A percentile compares a stretch with the other conserved stretches of the same genome.
Evolutionary conservation across 35 echinoderm and acorn worm species (phyloP).

Genomic region (Patiria miniata): DNA sequence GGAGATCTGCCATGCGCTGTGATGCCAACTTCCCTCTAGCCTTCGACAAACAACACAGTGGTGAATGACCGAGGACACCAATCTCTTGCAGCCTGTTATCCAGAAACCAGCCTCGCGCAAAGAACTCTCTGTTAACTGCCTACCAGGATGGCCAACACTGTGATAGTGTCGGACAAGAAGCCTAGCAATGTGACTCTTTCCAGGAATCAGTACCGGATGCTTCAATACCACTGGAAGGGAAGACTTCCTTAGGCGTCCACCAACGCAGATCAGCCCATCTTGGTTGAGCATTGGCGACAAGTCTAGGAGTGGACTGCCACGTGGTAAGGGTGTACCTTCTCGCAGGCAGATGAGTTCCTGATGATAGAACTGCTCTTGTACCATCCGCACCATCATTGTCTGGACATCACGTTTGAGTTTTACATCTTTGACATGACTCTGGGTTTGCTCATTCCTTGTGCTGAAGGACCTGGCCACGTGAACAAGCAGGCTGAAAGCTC

Average conservation of each 20-base stretch:
- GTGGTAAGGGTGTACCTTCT: too few species aligned
- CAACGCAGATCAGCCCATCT: slow-evolving; percentile 49
- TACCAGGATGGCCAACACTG: neutral
- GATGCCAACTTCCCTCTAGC: slow-evolving; percentile 35
- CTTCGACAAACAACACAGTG: slow-evolving; percentile 50
- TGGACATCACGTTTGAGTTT: neutral
- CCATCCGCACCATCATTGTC: neutral
- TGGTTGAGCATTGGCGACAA: slow-evolving; percentile 37
- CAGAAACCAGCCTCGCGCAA: slow-evolving; percentile 30
- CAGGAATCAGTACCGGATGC: slow-evolving; percentile 50
- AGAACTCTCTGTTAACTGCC: slow-evolving; percentile 37
- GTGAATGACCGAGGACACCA: slow-evolving; percentile 44
- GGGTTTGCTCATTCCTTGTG: neutral
- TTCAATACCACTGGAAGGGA: neutral
- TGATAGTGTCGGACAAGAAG: neutral
- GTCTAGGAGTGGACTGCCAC: slow-evolving; percentile 1
- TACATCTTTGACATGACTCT: neutral
- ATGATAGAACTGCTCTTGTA: slow-evolving; percentile 6
- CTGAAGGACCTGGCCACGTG: neutral
- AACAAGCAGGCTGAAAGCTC: neutral
- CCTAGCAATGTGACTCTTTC: slow-evolving; percentile 3
- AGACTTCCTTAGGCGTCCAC: slow-evolving; percentile 33
- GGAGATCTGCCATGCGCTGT: slow-evolving; percentile 55
- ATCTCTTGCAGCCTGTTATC: slow-evolving; percentile 34
- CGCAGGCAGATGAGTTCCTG: neutral